phyloP scores from a whole-genome alignment of 2,797 vertebrate genomes.

The Tangara arthus region DNA sequence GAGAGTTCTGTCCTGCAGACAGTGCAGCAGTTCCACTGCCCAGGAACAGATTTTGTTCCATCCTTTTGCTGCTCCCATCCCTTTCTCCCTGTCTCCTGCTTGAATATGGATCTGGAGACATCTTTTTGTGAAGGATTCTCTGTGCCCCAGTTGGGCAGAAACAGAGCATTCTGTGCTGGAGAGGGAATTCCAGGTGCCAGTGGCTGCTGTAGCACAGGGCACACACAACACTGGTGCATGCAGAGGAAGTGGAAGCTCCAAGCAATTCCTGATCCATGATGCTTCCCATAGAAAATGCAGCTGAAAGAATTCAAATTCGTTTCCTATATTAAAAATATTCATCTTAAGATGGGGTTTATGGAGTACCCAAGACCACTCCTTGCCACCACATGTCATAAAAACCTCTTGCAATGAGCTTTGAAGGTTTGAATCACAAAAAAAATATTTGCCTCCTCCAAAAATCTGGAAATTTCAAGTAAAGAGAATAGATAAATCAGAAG shows the following conservation, averaged over 20 bases:
- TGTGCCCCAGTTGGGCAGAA: no score
- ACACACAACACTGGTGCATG: background rate
- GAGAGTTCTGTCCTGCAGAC: background rate
- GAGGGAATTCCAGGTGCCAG: no score
- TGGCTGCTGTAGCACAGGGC: background rate
- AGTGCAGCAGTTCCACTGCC: background rate
- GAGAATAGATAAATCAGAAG: background rate
- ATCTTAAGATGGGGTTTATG: background rate
- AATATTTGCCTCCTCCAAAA: background rate
- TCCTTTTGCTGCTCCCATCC: background rate
- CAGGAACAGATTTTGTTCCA: background rate
- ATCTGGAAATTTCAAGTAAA: background rate
- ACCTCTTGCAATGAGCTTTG: background rate
- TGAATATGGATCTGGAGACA: background rate
- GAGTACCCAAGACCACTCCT: background rate
- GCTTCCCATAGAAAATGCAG: background rate
- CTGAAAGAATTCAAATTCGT: background rate
- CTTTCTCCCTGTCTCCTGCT: background rate
- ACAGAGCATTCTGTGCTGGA: no score
- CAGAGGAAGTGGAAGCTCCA: background rate
- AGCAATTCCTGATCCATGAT: background rate
- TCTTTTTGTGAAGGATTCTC: background rate
- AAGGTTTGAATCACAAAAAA: background rate
- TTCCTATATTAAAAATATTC: background rate
- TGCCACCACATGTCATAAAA: background rate